phyloP scores from a whole-genome alignment of 2,797 vertebrate species.

The Acomys russatus region DNA sequence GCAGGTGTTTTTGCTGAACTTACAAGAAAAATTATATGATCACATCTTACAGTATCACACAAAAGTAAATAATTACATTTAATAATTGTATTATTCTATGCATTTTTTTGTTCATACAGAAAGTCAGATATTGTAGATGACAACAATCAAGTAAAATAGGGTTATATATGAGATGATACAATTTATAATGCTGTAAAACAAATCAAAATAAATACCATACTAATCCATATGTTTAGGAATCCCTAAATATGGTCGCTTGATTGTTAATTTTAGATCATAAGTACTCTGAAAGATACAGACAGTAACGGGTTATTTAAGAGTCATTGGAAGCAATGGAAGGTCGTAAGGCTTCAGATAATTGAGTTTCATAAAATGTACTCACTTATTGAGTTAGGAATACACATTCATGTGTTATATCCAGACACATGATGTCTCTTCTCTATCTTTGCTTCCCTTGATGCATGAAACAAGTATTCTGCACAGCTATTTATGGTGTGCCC shows the following conservation, averaged over 20 bases:
- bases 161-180: background rate
- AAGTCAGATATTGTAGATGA: background rate
- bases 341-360: background rate
- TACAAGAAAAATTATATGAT: background rate
- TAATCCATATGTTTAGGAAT: background rate
- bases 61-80: background rate
- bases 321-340: fast-evolving
- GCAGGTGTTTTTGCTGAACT: background rate
- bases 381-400: background rate
- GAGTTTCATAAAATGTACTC: background rate
- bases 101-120: background rate
- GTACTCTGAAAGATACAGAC: fast-evolving
- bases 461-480: background rate
- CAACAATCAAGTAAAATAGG: background rate
- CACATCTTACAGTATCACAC: background rate
- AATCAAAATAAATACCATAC: background rate
- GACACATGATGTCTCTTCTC: background rate
- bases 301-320: fast-evolving
- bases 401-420: background rate
- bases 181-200: background rate
- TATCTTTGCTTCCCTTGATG: fast-evolving
- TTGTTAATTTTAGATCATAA: background rate
- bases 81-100: background rate
- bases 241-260: background rate
- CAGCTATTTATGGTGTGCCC: background rate